Conservation (phyloP, 2,888 invertebrate genomes). For the Trilocha varians region DNA sequence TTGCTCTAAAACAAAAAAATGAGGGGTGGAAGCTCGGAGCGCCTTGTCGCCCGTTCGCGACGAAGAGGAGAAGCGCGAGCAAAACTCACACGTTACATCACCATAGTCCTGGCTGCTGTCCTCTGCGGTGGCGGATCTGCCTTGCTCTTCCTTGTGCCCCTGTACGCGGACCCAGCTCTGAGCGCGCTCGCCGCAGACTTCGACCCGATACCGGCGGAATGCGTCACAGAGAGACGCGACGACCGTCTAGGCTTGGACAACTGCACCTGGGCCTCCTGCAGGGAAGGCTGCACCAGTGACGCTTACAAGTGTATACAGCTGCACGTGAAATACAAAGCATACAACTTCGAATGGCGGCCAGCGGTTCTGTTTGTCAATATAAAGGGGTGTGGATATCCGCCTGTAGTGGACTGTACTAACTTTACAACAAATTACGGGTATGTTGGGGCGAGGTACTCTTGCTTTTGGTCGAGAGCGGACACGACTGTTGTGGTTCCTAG, state of each 20-base stretch:
- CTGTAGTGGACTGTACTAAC: constrained; percentile 82
- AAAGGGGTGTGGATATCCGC: constrained; percentile 89
- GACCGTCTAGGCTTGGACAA: constrained; percentile 82
- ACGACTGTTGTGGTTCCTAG: constrained; percentile 86
- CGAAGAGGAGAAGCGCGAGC: constrained; percentile 57
- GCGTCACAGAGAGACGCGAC: constrained; percentile 80
- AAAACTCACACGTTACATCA: constrained; percentile 57
- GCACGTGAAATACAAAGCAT: constrained; percentile 75
- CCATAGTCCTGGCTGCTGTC: constrained; percentile 55
- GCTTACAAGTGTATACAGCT: constrained; percentile 80
- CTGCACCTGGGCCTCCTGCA: constrained; percentile 86
- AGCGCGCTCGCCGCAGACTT: constrained; percentile 82
- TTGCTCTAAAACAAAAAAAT: constrained; percentile 37
- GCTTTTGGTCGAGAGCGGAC: constrained; percentile 84
- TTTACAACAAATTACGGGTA: constrained; percentile 81
- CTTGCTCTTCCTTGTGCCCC: constrained; percentile 61
- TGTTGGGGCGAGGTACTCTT: constrained; percentile 78
- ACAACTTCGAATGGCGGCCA: constrained; percentile 66
- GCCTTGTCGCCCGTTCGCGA: constrained; percentile 53
- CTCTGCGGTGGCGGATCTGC: constrained; percentile 63
- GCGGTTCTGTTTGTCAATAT: constrained; percentile 83
- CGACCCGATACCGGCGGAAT: constrained; percentile 80
- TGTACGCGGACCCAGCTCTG: constrained; percentile 67
- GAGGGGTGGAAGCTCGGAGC: constrained; percentile 65
- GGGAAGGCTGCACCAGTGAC: constrained; percentile 87